A percentile compares a stretch with the other conserved stretches of the same genome.
phyloP scores from a whole-genome alignment of 2,888 invertebrate genomes.

The Carpatolechia fugitivella region DNA sequence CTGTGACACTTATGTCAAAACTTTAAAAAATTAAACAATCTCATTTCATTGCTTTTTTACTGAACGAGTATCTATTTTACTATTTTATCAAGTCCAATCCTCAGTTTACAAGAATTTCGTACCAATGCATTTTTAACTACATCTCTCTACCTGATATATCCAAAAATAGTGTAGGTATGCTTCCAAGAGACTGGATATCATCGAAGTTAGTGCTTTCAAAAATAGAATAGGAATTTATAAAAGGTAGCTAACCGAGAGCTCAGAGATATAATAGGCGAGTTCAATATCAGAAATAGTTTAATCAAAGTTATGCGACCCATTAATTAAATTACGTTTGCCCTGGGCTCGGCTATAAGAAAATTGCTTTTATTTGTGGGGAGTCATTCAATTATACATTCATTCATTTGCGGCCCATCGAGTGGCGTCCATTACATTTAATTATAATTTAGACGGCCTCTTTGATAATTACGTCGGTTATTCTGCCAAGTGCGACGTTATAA shows the following conservation, averaged over 20 bases:
- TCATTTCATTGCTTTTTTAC: too few relatives aligned
- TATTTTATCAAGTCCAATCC: too few relatives aligned
- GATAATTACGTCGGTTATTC: conserved; percentile 41
- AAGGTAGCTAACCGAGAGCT: neutral
- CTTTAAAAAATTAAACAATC: too few relatives aligned
- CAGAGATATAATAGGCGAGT: neutral
- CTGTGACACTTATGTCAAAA: too few relatives aligned
- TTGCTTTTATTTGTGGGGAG: conserved; percentile 70
- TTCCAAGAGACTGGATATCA: too few relatives aligned
- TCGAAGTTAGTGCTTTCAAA: too few relatives aligned
- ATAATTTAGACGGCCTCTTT: conserved; percentile 58
- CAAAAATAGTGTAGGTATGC: neutral
- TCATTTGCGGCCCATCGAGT: conserved; percentile 61
- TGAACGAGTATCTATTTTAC: too few relatives aligned
- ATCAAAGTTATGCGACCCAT: conserved; percentile 64
- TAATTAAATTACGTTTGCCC: conserved; percentile 63
- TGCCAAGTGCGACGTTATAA: conserved; percentile 26
- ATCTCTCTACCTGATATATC: too few relatives aligned
- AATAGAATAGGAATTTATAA: neutral
- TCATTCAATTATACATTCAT: conserved; percentile 67
- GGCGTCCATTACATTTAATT: conserved; percentile 66
- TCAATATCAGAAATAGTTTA: conserved; percentile 48
- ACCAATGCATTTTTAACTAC: too few relatives aligned
- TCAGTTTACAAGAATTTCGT: too few relatives aligned
- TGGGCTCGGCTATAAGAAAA: conserved; percentile 61